Evolutionary conservation across 2,888 invertebrate species (phyloP).

Genomic region (Masnerella sp.): DNA sequence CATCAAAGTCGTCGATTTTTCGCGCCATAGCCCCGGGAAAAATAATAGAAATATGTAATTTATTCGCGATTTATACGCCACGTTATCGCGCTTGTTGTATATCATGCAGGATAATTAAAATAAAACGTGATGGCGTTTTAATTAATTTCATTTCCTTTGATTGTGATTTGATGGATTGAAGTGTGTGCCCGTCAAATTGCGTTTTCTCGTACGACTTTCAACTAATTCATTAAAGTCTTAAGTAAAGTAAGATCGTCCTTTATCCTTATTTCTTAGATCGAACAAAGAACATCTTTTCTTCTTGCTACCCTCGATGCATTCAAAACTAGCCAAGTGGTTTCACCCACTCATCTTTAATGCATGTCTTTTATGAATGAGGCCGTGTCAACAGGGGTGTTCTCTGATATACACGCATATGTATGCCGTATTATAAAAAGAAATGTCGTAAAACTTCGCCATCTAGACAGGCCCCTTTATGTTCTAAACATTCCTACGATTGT

Average conservation of each 20-base stretch:
- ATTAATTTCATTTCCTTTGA: too few species aligned
- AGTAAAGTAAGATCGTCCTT: constrained; percentile 9
- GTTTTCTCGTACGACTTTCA: too few species aligned
- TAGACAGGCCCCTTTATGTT: too few species aligned
- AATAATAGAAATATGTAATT: constrained; percentile 16
- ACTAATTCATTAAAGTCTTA: too few species aligned
- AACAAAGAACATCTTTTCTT: constrained; percentile 8
- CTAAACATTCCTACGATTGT: too few species aligned
- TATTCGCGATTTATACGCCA: neutral
- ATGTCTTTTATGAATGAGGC: constrained; percentile 28
- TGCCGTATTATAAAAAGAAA: constrained; percentile 2
- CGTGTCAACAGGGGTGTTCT: constrained; percentile 27
- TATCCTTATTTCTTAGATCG: constrained; percentile 11
- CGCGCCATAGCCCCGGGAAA: constrained; percentile 9
- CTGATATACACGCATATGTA: neutral
- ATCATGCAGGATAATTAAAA: too few species aligned
- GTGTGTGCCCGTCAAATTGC: too few species aligned
- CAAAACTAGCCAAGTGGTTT: constrained; percentile 28
- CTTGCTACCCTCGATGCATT: constrained; percentile 14
- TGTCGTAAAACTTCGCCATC: too few species aligned
- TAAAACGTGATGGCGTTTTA: too few species aligned
- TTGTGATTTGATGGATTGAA: too few species aligned
- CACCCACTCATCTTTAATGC: constrained; percentile 40
- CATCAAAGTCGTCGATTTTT: constrained; percentile 41
- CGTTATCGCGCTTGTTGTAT: too few species aligned